Evolutionary conservation across 2,113 vertebrate species (phyloP).

Genomic region (Corythoichthys intestinalis): DNA sequence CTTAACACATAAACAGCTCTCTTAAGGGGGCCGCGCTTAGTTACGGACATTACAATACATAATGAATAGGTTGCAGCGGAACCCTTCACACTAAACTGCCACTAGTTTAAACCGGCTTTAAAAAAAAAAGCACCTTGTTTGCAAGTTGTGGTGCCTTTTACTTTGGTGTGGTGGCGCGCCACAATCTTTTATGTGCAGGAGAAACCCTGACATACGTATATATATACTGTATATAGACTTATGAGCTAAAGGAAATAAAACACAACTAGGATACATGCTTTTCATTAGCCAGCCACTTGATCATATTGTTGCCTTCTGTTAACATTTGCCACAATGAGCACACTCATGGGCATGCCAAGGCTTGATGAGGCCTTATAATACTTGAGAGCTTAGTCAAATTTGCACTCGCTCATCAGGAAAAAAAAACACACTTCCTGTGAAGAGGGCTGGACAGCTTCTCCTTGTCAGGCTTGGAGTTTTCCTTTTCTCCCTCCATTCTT

Average conservation of each 20-base stretch:
- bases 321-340: slow-evolving; percentile 12
- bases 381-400: slow-evolving; percentile 42
- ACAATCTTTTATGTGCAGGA: no score
- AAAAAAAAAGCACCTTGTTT: no score
- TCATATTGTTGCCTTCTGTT: neutral
- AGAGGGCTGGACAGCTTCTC: slow-evolving; percentile 19
- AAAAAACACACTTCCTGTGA: slow-evolving; percentile 41
- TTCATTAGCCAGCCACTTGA: neutral
- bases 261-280: neutral
- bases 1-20: no score
- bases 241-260: neutral
- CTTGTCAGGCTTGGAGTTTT: slow-evolving; percentile 17
- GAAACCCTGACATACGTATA: no score
- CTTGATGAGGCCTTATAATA: slow-evolving; percentile 25
- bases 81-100: no score
- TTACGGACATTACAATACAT: no score
- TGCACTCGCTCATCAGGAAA: neutral
- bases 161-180: no score
- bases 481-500: neutral
- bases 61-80: no score
- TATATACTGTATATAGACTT: neutral
- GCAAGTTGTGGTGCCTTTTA: no score
- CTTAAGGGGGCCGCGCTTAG: no score
- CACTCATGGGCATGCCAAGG: slow-evolving; percentile 17
- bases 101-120: no score